These are phyloP conservation scores for Catostylus mosaicus DNA, from an alignment of 30 jellyfish, hydroid and myxozoan genomes.

Conservation along the genomic window DNA sequence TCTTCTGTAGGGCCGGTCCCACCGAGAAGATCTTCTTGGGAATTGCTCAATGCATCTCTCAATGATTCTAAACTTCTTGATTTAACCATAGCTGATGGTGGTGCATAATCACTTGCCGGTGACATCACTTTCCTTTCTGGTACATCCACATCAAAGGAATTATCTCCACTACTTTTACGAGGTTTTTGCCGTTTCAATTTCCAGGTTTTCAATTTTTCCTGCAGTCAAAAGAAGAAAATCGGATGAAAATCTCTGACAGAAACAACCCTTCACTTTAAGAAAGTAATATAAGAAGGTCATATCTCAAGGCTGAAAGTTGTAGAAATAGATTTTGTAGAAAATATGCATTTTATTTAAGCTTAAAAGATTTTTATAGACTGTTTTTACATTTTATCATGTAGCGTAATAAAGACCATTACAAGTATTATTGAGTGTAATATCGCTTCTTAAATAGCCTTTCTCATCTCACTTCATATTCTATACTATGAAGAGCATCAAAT, in stretches of 20 bases:
- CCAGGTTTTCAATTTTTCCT: constrained; percentile 79
- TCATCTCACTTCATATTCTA: too few relatives aligned
- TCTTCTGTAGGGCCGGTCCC: constrained; percentile 9
- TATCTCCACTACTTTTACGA: constrained; percentile 63
- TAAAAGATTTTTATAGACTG: too few relatives aligned
- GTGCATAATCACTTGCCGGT: constrained; percentile 25
- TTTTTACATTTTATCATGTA: too few relatives aligned
- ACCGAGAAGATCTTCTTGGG: constrained; percentile 47
- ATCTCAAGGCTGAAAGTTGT: too few relatives aligned
- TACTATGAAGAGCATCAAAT: too few relatives aligned
- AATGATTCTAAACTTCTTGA: constrained; percentile 92
- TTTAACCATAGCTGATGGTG: constrained; percentile 69
- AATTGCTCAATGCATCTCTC: constrained; percentile 65
- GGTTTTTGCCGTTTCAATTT: constrained; percentile 63
- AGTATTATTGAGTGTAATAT: too few relatives aligned
- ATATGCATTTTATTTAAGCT: too few relatives aligned
- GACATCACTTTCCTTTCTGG: constrained; percentile 43
- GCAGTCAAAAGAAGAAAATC: constrained; percentile 7
- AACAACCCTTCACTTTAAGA: not conserved
- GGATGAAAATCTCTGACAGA: not conserved
- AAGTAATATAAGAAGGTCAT: too few relatives aligned
- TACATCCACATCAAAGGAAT: constrained; percentile 41
- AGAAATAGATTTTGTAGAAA: not conserved
- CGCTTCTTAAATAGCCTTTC: too few relatives aligned
- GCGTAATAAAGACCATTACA: too few relatives aligned